A percentile compares a stretch with the other conserved stretches of the same genome.
Conservation (phyloP, 2,888 invertebrate genomes). For the Oligia strigilis region DNA sequence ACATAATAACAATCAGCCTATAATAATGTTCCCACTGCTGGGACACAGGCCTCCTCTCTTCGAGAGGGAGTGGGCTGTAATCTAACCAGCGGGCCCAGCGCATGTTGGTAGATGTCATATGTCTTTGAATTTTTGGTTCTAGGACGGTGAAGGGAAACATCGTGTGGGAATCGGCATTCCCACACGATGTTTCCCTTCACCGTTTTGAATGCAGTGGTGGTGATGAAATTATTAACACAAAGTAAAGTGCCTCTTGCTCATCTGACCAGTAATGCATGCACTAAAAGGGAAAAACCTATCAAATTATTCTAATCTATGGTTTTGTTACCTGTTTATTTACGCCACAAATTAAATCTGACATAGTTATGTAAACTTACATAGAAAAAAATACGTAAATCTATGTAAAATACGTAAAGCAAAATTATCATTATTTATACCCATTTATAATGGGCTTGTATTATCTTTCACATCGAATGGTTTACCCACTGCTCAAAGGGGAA, state of each 20-base stretch:
- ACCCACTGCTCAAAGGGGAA: constrained; percentile 7
- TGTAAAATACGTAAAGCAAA: not conserved
- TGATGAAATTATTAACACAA: not conserved
- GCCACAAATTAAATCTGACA: not conserved
- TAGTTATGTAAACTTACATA: not conserved
- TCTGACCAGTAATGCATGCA: not conserved
- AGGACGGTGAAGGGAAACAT: not conserved
- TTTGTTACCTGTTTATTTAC: not conserved
- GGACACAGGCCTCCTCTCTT: too few species aligned
- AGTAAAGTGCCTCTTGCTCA: not conserved
- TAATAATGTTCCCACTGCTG: too few species aligned
- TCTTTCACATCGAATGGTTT: constrained; percentile 22
- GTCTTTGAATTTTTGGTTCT: not conserved
- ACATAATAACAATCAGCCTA: too few species aligned
- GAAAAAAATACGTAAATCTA: not conserved
- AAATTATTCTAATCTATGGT: not conserved
- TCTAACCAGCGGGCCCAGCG: not conserved
- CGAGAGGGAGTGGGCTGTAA: too few species aligned
- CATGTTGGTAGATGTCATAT: not conserved
- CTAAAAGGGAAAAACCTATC: not conserved
- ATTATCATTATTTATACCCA: not conserved
- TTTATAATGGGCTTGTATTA: too few species aligned
- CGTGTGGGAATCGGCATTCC: too few species aligned
- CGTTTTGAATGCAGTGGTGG: not conserved
- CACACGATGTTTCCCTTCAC: too few species aligned